phyloP scores from a whole-genome alignment of 1,140 invertebrate genomes.

The Nasonia giraulti region DNA sequence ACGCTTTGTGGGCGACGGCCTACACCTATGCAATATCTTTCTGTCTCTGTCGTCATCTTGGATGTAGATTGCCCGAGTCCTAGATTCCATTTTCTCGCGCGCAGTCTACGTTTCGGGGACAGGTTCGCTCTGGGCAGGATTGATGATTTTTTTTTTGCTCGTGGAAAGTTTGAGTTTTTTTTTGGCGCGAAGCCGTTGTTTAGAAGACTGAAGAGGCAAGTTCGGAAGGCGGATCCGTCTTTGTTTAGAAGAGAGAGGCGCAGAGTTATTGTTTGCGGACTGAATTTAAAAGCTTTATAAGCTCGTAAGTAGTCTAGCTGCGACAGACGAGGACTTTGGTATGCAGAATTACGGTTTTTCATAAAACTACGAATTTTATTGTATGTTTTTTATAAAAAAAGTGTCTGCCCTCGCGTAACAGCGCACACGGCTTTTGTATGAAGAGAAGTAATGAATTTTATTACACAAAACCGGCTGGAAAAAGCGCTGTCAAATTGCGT shows the following conservation, averaged over 20 bases:
- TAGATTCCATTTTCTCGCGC: neutral
- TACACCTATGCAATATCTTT: neutral
- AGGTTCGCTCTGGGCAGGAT: neutral
- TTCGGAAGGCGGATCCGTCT: neutral
- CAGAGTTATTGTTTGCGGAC: neutral
- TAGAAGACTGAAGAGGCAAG: no score
- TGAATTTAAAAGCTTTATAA: neutral
- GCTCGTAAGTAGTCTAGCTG: neutral
- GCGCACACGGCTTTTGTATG: no score
- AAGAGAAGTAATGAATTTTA: no score
- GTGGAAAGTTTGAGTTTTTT: neutral
- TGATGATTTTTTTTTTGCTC: neutral
- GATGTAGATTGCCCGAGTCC: neutral
- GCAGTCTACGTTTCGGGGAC: neutral
- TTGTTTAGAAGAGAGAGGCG: neutral
- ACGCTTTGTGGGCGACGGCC: neutral
- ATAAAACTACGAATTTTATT: no score
- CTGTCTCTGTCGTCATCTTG: no score
- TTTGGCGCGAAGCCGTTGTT: neutral
- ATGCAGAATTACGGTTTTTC: no score
- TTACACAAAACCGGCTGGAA: neutral
- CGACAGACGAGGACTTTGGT: neutral
- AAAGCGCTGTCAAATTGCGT: neutral
- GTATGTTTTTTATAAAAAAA: no score
- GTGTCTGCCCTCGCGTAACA: no score